A percentile compares a stretch with the other conserved stretches of the same genome.
Evolutionary conservation across 2,113 vertebrate species (phyloP).

Genomic region (Poicephalus gulielmi): DNA sequence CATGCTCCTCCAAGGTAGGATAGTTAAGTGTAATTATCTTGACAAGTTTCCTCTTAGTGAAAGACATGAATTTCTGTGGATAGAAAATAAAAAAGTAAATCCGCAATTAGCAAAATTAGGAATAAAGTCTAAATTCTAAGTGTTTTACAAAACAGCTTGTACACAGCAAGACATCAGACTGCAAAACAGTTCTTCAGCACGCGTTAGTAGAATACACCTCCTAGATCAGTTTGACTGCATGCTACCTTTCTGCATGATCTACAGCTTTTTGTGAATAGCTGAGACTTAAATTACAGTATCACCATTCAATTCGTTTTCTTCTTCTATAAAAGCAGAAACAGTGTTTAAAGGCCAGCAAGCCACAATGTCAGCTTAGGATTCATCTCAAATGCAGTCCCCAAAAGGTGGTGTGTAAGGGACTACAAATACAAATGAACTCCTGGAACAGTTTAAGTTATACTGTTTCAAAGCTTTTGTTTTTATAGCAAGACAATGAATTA

Average conservation of each 20-base stretch:
- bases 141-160: not conserved
- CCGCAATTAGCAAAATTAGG: not conserved
- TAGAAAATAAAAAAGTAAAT: not conserved
- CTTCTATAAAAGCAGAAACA: not conserved
- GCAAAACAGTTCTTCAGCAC: not conserved
- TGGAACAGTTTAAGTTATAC: not conserved
- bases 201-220: not conserved
- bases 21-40: not conserved
- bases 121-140: not conserved
- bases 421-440: not conserved
- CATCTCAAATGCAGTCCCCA: not conserved
- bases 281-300: not conserved
- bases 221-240: not conserved
- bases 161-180: not conserved
- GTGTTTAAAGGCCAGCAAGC: not conserved
- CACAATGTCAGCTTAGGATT: not conserved
- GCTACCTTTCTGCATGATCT: not conserved
- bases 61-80: not conserved
- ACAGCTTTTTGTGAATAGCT: not conserved
- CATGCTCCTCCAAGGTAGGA: not conserved
- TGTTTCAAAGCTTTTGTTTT: not conserved
- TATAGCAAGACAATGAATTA: not conserved
- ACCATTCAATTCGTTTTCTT: not conserved
- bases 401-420: not conserved
- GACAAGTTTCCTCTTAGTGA: not conserved